Conservation (phyloP, 2,113 vertebrate genomes). For the Leiothrix lutea region DNA sequence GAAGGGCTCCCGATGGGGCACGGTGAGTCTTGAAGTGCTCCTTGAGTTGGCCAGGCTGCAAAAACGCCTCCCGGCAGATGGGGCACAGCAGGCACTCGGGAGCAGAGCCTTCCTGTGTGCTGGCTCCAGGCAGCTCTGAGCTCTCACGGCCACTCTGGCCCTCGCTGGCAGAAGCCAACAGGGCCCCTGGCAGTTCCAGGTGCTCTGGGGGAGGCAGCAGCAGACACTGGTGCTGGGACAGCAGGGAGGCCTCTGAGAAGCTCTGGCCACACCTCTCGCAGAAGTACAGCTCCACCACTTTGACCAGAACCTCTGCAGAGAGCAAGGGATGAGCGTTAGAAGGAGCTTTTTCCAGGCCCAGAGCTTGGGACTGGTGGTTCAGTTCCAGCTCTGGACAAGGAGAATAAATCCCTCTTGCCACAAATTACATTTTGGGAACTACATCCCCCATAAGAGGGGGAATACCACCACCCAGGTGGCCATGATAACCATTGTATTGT, state of each 20-base stretch:
- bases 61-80: slow-evolving; percentile 64
- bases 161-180: not conserved
- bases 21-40: slow-evolving; percentile 79
- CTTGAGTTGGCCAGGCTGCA: slow-evolving; percentile 72
- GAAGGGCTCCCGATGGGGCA: not conserved
- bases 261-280: slow-evolving; percentile 75
- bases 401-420: not conserved
- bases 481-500: accelerated
- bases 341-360: not conserved
- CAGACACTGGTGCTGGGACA: slow-evolving; percentile 70
- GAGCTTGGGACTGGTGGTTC: not conserved
- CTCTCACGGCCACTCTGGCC: not conserved
- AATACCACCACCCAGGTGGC: not conserved
- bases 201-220: not conserved
- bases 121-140: not conserved
- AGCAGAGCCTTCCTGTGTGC: not conserved
- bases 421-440: not conserved
- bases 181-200: not conserved
- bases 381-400: not conserved
- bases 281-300: slow-evolving; percentile 69
- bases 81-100: slow-evolving; percentile 66
- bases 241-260: slow-evolving; percentile 65
- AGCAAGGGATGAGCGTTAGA: not conserved
- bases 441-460: not conserved
- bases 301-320: slow-evolving; percentile 75